phyloP scores from a whole-genome alignment of 2,797 vertebrate genomes.

The Hippocampus kuda region DNA sequence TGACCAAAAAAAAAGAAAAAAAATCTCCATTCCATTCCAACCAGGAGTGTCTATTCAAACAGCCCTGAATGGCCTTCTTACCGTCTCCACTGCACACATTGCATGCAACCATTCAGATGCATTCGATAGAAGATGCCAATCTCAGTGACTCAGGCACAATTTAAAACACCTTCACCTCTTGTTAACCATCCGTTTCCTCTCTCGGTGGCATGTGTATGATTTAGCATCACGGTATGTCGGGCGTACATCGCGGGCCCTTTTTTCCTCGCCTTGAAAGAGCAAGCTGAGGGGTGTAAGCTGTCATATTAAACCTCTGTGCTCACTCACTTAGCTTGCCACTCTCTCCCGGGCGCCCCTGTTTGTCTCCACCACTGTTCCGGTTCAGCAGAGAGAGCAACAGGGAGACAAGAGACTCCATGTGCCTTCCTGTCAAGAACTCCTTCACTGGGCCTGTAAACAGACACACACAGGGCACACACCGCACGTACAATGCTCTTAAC shows the following conservation, averaged over 20 bases:
- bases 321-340: constrained; percentile 59
- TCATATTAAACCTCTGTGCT: constrained; percentile 66
- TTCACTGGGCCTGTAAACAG: constrained; percentile 54
- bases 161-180: constrained; percentile 16
- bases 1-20: not conserved
- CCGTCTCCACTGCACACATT: not conserved
- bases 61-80: not conserved
- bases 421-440: constrained; percentile 65
- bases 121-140: not conserved
- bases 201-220: constrained; percentile 27
- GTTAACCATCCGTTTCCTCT: constrained; percentile 20
- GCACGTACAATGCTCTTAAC: constrained; percentile 22
- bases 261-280: constrained; percentile 42
- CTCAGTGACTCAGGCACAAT: constrained; percentile 10
- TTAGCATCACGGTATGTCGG: constrained; percentile 28
- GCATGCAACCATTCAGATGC: not conserved
- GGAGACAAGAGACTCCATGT: constrained; percentile 58
- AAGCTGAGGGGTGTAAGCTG: constrained; percentile 54
- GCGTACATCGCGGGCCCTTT: constrained; percentile 38
- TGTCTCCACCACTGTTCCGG: constrained; percentile 65
- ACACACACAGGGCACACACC: not conserved
- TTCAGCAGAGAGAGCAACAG: constrained; percentile 67
- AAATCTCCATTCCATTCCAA: not conserved
- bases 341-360: constrained; percentile 63
- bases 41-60: not conserved